These are phyloP conservation scores for Nicator chloris DNA, from an alignment of 2,113 vertebrate species.

Conservation along the genomic window DNA sequence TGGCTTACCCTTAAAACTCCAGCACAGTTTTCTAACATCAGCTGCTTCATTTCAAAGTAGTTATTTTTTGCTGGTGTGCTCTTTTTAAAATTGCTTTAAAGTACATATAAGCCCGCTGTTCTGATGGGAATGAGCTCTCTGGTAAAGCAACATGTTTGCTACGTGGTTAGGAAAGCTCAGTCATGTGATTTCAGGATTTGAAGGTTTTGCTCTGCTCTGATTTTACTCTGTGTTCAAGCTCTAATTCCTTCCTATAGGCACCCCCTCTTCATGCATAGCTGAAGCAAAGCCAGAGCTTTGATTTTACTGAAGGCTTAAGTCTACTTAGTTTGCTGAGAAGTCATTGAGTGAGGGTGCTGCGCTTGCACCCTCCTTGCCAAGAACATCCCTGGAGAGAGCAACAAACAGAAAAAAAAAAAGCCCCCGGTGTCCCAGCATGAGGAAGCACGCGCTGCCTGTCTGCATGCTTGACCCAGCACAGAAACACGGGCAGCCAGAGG, in stretches of 20 bases:
- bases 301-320: not conserved
- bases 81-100: not conserved
- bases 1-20: not conserved
- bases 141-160: not conserved
- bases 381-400: not conserved
- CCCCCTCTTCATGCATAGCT: not conserved
- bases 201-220: not conserved
- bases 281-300: slow-evolving; percentile 7
- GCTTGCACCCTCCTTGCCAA: not conserved
- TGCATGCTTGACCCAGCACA: not conserved
- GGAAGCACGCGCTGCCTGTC: not conserved
- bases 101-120: not conserved
- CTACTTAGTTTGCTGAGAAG: not conserved
- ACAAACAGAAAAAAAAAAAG: not conserved
- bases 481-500: not conserved
- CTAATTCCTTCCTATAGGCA: slow-evolving; percentile 9
- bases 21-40: not conserved
- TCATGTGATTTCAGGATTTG: slow-evolving; percentile 35
- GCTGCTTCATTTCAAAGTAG: not conserved
- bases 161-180: slow-evolving; percentile 1
- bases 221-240: slow-evolving; percentile 7
- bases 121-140: not conserved
- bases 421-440: not conserved
- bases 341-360: not conserved
- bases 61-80: not conserved